Conservation (phyloP, 2,113 vertebrate species). For the Phyllostomus discolor region DNA sequence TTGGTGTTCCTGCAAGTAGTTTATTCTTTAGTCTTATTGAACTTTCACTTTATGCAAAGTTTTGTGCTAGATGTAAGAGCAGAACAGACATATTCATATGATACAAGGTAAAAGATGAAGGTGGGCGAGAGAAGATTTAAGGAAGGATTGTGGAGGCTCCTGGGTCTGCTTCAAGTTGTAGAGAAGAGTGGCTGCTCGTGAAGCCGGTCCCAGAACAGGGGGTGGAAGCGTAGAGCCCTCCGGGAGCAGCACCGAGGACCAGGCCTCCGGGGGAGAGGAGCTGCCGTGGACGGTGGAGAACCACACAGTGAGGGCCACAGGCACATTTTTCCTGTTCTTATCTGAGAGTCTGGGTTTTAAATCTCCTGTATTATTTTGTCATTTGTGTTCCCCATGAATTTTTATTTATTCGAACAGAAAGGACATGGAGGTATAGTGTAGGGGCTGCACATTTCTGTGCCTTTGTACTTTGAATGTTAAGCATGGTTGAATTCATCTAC, state of each 20-base stretch:
- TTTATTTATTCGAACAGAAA: constrained; percentile 5
- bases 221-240: not conserved
- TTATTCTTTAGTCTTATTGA: constrained; percentile 17
- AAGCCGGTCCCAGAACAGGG: not conserved
- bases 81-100: not conserved
- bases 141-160: not conserved
- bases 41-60: not conserved
- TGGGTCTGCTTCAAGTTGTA: not conserved
- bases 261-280: not conserved
- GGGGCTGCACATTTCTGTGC: not conserved
- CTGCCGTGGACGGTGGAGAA: not conserved
- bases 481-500: not conserved
- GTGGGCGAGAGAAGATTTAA: not conserved
- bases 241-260: not conserved
- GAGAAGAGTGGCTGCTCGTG: not conserved
- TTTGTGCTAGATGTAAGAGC: not conserved
- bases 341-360: not conserved
- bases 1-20: not conserved
- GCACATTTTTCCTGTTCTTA: not conserved
- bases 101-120: not conserved
- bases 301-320: not conserved
- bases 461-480: constrained; percentile 25
- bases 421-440: not conserved
- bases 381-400: not conserved
- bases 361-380: not conserved